phyloP scores from a whole-genome alignment of 2,888 invertebrate genomes.

The Dromius quadrimaculatus region DNA sequence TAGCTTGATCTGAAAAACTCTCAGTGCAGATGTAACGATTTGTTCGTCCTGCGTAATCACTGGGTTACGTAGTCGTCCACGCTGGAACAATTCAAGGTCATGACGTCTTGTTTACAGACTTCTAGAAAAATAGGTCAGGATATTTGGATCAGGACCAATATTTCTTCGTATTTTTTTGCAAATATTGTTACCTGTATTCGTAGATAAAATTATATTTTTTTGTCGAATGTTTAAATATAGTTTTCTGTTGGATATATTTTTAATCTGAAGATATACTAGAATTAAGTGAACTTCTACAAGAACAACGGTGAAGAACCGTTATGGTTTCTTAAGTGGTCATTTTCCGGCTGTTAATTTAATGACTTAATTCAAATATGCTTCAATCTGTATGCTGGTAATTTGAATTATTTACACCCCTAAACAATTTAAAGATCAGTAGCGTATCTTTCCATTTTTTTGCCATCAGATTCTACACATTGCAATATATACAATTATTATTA shows the following conservation, averaged over 20 bases:
- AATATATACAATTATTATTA: too few species aligned
- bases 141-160: not conserved
- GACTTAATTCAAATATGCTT: constrained; percentile 17
- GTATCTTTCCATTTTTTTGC: not conserved
- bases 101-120: constrained; percentile 8
- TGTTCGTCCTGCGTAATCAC: constrained; percentile 4
- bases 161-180: too few species aligned
- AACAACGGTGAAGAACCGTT: constrained; percentile 9
- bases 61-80: constrained; percentile 2
- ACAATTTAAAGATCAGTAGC: constrained; percentile 5
- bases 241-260: too few species aligned
- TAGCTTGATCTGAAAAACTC: not conserved
- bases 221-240: too few species aligned
- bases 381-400: constrained; percentile 26
- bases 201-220: too few species aligned
- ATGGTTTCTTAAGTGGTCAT: constrained; percentile 1
- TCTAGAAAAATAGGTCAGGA: constrained; percentile 22
- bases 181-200: too few species aligned
- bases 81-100: constrained; percentile 5
- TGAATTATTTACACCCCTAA: constrained; percentile 33
- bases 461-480: too few species aligned
- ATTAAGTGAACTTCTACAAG: constrained; percentile 9
- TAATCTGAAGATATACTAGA: too few species aligned
- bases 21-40: not conserved
- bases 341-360: constrained; percentile 10